Conservation (phyloP, 1,140 invertebrate genomes). For the Coelopa frigida region DNA sequence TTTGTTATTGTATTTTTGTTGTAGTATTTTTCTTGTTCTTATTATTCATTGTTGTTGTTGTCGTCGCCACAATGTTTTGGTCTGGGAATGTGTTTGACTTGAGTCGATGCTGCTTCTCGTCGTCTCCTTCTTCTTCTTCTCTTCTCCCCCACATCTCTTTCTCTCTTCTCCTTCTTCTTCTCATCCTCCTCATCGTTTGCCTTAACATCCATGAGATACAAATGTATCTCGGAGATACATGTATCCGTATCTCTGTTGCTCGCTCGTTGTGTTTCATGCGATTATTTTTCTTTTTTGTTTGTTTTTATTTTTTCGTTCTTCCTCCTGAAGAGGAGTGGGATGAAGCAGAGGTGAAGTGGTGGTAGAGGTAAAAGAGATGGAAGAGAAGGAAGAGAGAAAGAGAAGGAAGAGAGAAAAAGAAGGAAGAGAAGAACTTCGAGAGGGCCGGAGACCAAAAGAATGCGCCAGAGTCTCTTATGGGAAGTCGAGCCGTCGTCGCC, state of each 20-base stretch:
- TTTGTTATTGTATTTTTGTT: background rate
- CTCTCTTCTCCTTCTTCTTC: too few species aligned
- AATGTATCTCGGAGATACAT: too few species aligned
- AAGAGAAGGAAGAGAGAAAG: background rate
- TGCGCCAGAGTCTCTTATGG: too few species aligned
- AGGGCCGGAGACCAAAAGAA: background rate
- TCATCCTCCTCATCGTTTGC: too few species aligned
- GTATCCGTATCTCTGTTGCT: too few species aligned
- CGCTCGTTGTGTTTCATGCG: too few species aligned
- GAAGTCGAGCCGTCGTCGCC: too few species aligned
- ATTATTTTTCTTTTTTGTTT: background rate
- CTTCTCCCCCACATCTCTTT: too few species aligned
- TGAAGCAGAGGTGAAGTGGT: background rate
- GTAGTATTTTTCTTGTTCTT: constrained; percentile 1
- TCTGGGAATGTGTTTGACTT: constrained; percentile 11
- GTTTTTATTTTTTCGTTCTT: background rate
- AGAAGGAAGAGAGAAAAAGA: background rate
- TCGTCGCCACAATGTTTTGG: background rate
- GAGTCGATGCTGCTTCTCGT: too few species aligned
- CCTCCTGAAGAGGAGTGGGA: background rate
- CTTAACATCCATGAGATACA: too few species aligned
- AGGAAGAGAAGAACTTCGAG: background rate
- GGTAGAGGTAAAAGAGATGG: background rate
- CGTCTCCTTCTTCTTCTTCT: background rate
- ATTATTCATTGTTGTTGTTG: background rate